Base-by-base conservation (phyloP, 2,888 invertebrate genomes). In the Dryobotodes eremita region DNA sequence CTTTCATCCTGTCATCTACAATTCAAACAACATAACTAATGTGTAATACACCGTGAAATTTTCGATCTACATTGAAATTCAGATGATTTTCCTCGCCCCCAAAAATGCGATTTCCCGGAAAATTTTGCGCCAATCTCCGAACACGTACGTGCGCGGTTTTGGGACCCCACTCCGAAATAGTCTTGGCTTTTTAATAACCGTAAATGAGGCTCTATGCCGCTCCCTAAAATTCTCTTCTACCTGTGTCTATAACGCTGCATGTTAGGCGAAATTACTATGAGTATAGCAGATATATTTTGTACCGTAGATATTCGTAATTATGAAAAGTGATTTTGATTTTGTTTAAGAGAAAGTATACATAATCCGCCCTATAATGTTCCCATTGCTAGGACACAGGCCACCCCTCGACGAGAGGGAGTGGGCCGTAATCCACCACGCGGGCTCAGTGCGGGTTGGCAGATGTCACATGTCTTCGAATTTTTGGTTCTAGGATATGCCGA, bases 111-210 rank as follows among this genome's bases (percentile, higher is more conserved):
- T 77, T 72, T 71, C 66, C 65, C 64, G 68, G 68, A 62, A 76
- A 83, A 80, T 85, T 87, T 88, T 90, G 75, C 68, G 46, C 85
- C 87, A 74, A 81, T 57, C 79, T 79, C 73, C 50, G 61, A 82
- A 88, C 75, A 85, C 84, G 83, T 79, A 61, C 79, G 79, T 77
- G 80, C 82, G 88, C 72, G 86, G 89, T 84, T 88, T 87, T 71
- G 80, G 86, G 88, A 86, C 77, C 88, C 84, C 59, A n/a, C 86
- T 85, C 89, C 89, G 83, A 91, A 92, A 92, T 92, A 92, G 90
- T 92, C 91, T 86, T 78, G 84, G 89, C 88, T 91, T 93, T 93
- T 93, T 93, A 93, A 93, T 93, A 93, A 93, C 90, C 90, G 91
- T 90, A 89, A 91, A 93, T 91, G 91, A 89, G 86, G 86, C 88